Conservation (phyloP, 2,113 vertebrate genomes). For the Nesogale talazaci region DNA sequence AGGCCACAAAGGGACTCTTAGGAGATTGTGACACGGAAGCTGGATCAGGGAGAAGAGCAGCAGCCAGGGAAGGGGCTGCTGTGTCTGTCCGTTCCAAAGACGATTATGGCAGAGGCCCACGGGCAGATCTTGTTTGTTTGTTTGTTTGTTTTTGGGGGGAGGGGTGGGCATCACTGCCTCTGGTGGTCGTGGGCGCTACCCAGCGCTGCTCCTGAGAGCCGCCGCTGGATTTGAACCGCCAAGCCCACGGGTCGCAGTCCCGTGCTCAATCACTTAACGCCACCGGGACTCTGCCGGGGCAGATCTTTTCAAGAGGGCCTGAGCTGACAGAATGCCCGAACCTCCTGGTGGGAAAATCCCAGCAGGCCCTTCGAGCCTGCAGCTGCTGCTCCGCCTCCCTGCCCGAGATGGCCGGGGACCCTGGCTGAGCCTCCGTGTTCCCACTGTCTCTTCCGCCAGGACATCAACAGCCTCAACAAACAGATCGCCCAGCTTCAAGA, state of each 20-base stretch:
- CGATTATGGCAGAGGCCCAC: not conserved
- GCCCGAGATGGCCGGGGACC: not conserved
- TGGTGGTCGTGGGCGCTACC: no score
- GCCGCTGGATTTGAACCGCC: no score
- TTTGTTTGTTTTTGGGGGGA: no score
- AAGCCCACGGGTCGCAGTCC: no score
- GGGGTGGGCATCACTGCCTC: no score
- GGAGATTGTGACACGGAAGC: no score
- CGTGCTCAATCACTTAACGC: no score
- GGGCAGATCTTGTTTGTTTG: no score
- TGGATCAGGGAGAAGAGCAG: not conserved
- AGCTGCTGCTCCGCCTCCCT: not conserved
- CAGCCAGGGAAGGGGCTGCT: not conserved
- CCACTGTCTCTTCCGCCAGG: slow-evolving; percentile 82
- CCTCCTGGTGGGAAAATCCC: not conserved
- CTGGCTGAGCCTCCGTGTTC: not conserved
- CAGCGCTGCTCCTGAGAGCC: no score
- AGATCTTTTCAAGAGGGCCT: not conserved
- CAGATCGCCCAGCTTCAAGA: slow-evolving; percentile 96
- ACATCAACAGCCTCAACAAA: slow-evolving; percentile 96
- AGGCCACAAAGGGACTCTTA: not conserved
- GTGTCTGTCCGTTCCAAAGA: not conserved
- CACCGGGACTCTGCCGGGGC: no score
- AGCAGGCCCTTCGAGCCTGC: not conserved
- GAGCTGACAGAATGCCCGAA: no score